These are phyloP conservation scores for Limenitis camilla DNA, from an alignment of 2,888 invertebrate genomes.

Conservation along the genomic window DNA sequence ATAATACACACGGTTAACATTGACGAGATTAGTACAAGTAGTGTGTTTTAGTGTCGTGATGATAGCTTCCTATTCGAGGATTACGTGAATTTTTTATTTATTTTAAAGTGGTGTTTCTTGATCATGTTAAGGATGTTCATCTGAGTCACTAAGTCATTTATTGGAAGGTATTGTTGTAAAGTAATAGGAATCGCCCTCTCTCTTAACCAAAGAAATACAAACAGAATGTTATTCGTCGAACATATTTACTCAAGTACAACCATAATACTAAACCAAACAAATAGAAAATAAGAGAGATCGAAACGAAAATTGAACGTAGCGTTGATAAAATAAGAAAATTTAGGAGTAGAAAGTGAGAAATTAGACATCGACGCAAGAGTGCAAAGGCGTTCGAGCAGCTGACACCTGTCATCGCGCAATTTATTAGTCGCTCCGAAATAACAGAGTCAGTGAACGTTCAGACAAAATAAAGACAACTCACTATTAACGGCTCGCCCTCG, in stretches of 20 bases:
- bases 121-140: too few relatives aligned
- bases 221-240: neutral
- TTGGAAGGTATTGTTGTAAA: too few relatives aligned
- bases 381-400: conserved; percentile 74
- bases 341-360: conserved; percentile 72
- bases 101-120: too few relatives aligned
- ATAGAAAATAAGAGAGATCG: conserved; percentile 57
- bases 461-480: conserved; percentile 70
- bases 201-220: too few relatives aligned
- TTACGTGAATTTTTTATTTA: too few relatives aligned
- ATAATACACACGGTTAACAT: too few relatives aligned
- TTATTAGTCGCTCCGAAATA: conserved; percentile 73
- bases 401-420: conserved; percentile 75
- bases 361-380: conserved; percentile 74
- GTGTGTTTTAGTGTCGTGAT: too few relatives aligned
- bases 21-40: too few relatives aligned
- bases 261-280: conserved; percentile 49
- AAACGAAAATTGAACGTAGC: conserved; percentile 70
- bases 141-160: too few relatives aligned
- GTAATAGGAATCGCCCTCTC: too few relatives aligned
- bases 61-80: too few relatives aligned
- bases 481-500: conserved; percentile 68
- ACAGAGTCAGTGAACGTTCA: conserved; percentile 69
- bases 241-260: neutral
- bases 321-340: conserved; percentile 74